Evolutionary conservation across 1,140 invertebrate genomes (phyloP).

Genomic region (Oncopodura yosiiana): DNA sequence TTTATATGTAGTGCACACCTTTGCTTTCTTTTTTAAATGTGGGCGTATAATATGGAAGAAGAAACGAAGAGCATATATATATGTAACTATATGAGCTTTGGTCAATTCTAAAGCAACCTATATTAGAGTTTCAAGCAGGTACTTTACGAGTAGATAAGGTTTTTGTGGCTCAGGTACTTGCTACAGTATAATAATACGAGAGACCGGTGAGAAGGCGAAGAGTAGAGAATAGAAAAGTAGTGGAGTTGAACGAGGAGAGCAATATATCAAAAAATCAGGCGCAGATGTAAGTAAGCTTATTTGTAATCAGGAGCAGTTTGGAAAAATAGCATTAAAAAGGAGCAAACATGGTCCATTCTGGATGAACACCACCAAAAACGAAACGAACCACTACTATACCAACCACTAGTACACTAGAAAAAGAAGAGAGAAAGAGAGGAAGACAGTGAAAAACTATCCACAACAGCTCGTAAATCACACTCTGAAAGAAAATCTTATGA

Average conservation of each 20-base stretch:
- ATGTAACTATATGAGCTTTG: no score
- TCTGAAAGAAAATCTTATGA: conserved; percentile 36
- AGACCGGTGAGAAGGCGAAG: no score
- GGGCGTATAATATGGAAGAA: no score
- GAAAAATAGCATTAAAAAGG: conserved; percentile 34
- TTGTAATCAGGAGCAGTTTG: conserved; percentile 35
- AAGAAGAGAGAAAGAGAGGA: conserved; percentile 9
- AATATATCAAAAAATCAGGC: conserved; percentile 37
- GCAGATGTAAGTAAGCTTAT: conserved; percentile 36
- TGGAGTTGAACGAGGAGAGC: conserved; percentile 16
- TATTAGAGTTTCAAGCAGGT: no score
- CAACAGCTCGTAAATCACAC: conserved; percentile 37
- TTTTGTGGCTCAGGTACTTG: no score
- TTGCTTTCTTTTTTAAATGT: no score
- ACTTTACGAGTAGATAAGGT: no score
- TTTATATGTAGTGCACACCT: no score
- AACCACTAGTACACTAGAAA: not conserved
- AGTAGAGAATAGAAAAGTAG: conserved; percentile 15
- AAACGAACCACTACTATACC: not conserved
- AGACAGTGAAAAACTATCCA: conserved; percentile 35
- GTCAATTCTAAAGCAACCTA: no score
- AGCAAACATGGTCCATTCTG: conserved; percentile 27
- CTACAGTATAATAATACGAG: no score
- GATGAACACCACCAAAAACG: conserved; percentile 19
- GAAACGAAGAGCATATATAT: no score